These are phyloP conservation scores for Eriosoma lanigerum DNA, from an alignment of 1,140 invertebrate genomes.

Conservation along the genomic window DNA sequence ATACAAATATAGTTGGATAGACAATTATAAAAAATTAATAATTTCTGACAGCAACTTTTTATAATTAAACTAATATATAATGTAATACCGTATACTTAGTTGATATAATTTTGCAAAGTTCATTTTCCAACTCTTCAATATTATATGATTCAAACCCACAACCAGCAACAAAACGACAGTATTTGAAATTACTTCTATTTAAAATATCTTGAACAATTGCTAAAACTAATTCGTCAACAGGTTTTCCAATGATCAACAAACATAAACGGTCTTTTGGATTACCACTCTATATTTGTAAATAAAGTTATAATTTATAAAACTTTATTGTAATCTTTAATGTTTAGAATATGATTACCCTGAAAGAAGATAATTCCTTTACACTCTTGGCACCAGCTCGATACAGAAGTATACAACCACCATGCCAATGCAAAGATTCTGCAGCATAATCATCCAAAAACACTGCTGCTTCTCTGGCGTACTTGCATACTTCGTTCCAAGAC, in stretches of 20 bases:
- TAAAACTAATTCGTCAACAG: neutral
- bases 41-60: no score
- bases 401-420: constrained; percentile 64
- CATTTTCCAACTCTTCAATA: constrained; percentile 9
- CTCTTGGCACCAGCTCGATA: constrained; percentile 62
- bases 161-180: constrained; percentile 36
- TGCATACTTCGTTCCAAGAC: constrained; percentile 64
- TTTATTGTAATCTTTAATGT: neutral
- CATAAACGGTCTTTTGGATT: constrained; percentile 21
- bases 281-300: neutral
- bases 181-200: constrained; percentile 37
- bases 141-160: constrained; percentile 37
- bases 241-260: constrained; percentile 41
- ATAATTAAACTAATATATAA: neutral
- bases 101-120: constrained; percentile 30
- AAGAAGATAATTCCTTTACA: constrained; percentile 65
- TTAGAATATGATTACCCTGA: constrained; percentile 60
- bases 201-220: constrained; percentile 30
- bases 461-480: constrained; percentile 64
- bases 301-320: neutral
- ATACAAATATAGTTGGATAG: no score
- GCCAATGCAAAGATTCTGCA: constrained; percentile 67
- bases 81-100: constrained; percentile 12
- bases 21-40: no score
- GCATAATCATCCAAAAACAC: constrained; percentile 65